Conservation (phyloP, 2,888 invertebrate genomes). For the Pristionchus arcanus region DNA sequence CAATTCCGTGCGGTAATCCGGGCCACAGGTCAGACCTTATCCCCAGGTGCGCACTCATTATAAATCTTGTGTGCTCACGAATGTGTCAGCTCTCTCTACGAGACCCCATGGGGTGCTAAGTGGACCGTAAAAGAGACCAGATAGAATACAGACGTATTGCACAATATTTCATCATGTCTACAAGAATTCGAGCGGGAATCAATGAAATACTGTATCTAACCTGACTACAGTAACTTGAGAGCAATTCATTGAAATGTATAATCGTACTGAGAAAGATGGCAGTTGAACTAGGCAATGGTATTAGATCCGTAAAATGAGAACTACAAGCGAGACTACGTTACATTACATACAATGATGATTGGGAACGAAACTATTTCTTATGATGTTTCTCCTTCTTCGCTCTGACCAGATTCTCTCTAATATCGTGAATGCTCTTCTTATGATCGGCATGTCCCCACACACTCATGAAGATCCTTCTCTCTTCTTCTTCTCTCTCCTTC, state of each 20-base stretch:
- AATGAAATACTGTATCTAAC: too few species aligned
- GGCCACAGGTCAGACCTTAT: too few species aligned
- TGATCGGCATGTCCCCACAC: constrained; percentile 50
- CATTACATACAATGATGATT: not conserved
- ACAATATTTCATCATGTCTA: constrained; percentile 8
- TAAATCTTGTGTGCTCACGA: not conserved
- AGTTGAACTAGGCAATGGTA: constrained; percentile 26
- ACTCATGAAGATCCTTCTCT: constrained; percentile 49
- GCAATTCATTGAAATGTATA: not conserved
- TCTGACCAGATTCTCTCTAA: not conserved
- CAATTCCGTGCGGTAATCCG: not conserved
- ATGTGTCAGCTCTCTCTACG: not conserved
- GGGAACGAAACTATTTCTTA: not conserved
- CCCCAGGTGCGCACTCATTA: constrained; percentile 37
- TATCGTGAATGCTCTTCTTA: not conserved
- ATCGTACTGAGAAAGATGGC: not conserved
- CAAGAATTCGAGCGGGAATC: not conserved
- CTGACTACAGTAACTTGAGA: not conserved
- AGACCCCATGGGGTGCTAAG: constrained; percentile 25
- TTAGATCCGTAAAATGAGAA: not conserved
- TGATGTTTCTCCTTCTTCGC: not conserved
- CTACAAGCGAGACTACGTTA: not conserved
- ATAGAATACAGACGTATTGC: not conserved
- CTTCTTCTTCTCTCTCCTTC: constrained; percentile 8
- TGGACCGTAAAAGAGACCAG: not conserved